Base-by-base conservation (phyloP, 2,888 invertebrate species). In the Hyposoter dolosus region DNA sequence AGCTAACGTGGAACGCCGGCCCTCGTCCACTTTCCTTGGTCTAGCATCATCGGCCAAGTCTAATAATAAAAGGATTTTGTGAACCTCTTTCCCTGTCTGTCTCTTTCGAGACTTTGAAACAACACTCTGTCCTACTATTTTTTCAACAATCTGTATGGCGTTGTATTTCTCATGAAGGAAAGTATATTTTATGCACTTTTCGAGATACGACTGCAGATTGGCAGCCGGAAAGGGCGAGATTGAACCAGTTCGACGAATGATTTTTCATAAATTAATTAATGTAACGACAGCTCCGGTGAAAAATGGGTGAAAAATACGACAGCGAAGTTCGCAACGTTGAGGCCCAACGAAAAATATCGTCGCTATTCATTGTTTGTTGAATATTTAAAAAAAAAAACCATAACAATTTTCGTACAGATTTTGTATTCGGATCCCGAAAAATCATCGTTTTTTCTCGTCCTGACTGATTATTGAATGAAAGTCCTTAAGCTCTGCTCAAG, bases 11-110 rank as follows among this genome's bases (percentile, higher is more conserved):
- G 63, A 56, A 63, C 45, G n/a, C n/a, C n/a, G 45, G n/a, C 35
- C 66, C 66, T 43, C 40, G 72, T 50, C 69, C 69, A 60, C 35
- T n/a, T 65, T 71, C 47, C 43, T 56, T 65, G 56, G 65, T 82
- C 75, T 63, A 85, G 84, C 89, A 90, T 91, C 89, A 90, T 91
- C 88, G 88, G 91, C 90, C 91, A 91, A 90, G 91, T 92, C 91
- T 92, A 93, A 93, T 92, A 93, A 92, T 93, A 93, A 92, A 90
- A 91, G 90, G 90, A 85, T 85, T n/a, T 40, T 10, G 35, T 91
- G 90, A 91, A 91, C 90, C 90, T 89, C 90, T 40, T 23, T 76
- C 50, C 56, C 40, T 53, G 66, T 47, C 60, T 81, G 66, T 74
- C 76, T 45, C 60, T 75, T 74, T 71, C 60, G 50, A n/a, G 53